phyloP scores from a whole-genome alignment of 2,888 invertebrate genomes.

The Brachyopa scutellaris region DNA sequence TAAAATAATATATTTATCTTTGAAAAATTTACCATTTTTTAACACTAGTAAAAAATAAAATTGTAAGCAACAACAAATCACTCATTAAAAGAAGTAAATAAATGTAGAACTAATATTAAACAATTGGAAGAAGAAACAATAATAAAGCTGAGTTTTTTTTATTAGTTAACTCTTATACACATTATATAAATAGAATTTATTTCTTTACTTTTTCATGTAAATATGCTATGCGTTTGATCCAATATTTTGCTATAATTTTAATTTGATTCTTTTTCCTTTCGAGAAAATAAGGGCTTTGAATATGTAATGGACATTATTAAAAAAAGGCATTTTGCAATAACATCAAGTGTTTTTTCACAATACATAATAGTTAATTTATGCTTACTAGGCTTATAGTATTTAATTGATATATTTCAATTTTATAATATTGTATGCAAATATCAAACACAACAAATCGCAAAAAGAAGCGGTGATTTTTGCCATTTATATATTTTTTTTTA shows the following conservation, averaged over 20 bases:
- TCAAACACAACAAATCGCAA: constrained; percentile 69
- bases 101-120: constrained; percentile 8
- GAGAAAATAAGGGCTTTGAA: constrained; percentile 60
- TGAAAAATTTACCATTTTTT: constrained; percentile 13
- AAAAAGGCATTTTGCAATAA: constrained; percentile 74
- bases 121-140: constrained; percentile 34
- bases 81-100: constrained; percentile 5
- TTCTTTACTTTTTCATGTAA: constrained; percentile 49
- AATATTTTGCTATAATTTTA: constrained; percentile 63
- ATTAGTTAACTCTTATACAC: constrained; percentile 47
- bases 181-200: constrained; percentile 43
- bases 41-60: constrained; percentile 32
- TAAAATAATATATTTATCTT: constrained; percentile 28
- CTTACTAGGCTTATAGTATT: constrained; percentile 56
- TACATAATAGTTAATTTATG: constrained; percentile 48
- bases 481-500: constrained; percentile 10
- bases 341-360: constrained; percentile 63
- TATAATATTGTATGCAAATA: constrained; percentile 57
- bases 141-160: constrained; percentile 60
- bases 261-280: constrained; percentile 30
- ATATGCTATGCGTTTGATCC: constrained; percentile 69
- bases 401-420: constrained; percentile 59
- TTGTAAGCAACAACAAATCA: constrained; percentile 62
- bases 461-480: constrained; percentile 46
- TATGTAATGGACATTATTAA: constrained; percentile 76